phyloP scores from a whole-genome alignment of 1,140 invertebrate genomes.

The Harlomillsia oculata region DNA sequence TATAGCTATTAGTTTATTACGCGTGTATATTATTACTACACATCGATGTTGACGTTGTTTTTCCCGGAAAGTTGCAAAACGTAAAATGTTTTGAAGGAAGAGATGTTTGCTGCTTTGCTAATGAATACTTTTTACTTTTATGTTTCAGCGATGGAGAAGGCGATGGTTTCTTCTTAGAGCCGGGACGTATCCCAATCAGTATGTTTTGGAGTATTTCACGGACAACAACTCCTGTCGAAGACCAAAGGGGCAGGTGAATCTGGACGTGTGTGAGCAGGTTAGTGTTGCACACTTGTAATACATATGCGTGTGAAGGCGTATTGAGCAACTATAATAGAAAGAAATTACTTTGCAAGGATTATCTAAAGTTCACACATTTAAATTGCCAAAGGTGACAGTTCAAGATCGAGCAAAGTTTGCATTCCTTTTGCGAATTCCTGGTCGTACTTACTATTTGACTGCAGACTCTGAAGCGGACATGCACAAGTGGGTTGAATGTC shows the following conservation, averaged over 20 bases:
- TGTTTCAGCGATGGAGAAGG: slow-evolving; percentile 77
- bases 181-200: slow-evolving; percentile 83
- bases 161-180: slow-evolving; percentile 84
- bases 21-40: background rate
- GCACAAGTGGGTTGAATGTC: slow-evolving; percentile 88
- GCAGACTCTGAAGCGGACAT: slow-evolving; percentile 83
- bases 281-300: slow-evolving; percentile 27
- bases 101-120: background rate
- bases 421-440: slow-evolving; percentile 79
- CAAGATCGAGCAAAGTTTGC: slow-evolving; percentile 71
- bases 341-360: too few species aligned
- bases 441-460: slow-evolving; percentile 80
- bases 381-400: too few species aligned
- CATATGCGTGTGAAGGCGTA: too few species aligned
- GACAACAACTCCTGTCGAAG: slow-evolving; percentile 72
- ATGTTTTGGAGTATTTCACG: slow-evolving; percentile 85
- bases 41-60: background rate
- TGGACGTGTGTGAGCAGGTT: slow-evolving; percentile 92
- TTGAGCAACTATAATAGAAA: too few species aligned
- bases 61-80: background rate
- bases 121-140: slow-evolving; percentile 25
- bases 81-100: too few species aligned
- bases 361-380: too few species aligned
- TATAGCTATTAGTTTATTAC: background rate
- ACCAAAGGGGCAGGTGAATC: slow-evolving; percentile 80